Conservation (phyloP, 2,888 invertebrate genomes). For the Plebejus melissa region DNA sequence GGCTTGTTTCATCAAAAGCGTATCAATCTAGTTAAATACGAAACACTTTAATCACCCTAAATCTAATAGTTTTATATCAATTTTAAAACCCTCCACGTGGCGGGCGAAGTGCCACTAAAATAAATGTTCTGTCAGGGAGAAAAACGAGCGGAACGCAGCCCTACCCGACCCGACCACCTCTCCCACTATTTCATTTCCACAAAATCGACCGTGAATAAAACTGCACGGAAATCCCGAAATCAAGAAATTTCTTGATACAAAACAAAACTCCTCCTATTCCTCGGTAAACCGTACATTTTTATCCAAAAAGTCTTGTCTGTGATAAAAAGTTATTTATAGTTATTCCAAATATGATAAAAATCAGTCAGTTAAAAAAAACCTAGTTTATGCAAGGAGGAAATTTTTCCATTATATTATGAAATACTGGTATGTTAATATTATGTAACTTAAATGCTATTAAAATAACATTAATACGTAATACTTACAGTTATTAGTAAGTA, state of each 20-base stretch:
- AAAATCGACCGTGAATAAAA: constrained; percentile 49
- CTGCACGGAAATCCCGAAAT: constrained; percentile 21
- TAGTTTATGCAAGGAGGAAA: no score
- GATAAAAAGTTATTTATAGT: no score
- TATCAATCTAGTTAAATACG: neutral
- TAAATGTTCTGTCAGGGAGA: constrained; percentile 76
- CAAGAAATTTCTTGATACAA: neutral
- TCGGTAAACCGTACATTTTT: neutral
- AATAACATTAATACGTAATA: constrained; percentile 40
- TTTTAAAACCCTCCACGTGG: constrained; percentile 66
- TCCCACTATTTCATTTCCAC: constrained; percentile 49
- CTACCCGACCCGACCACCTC: constrained; percentile 42
- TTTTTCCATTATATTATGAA: no score
- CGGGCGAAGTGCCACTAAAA: constrained; percentile 70
- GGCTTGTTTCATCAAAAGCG: neutral
- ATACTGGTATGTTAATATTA: no score
- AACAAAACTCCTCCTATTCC: neutral
- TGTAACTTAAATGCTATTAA: neutral
- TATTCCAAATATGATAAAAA: no score
- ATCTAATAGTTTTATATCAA: constrained; percentile 61
- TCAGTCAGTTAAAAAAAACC: neutral
- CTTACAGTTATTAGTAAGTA: constrained; percentile 80
- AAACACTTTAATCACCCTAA: constrained; percentile 44
- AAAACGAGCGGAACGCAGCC: constrained; percentile 64
- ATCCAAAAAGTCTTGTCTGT: no score